A percentile compares a stretch with the other conserved stretches of the same genome.
phyloP scores from a whole-genome alignment of 2,888 invertebrate species.

The Acleris laterana region DNA sequence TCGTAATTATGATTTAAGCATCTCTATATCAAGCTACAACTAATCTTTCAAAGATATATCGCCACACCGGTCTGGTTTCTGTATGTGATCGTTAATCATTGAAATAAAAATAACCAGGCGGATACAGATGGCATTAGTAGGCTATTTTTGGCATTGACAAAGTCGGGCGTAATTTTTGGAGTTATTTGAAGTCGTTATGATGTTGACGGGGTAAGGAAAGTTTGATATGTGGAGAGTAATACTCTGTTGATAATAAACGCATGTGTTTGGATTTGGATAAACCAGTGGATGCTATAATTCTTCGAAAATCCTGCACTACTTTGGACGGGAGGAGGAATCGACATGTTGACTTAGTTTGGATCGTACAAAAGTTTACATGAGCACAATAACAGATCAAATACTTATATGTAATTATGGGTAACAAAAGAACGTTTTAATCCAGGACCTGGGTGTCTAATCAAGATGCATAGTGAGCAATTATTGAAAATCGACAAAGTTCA shows the following conservation, averaged over 20 bases:
- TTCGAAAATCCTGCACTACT: no score
- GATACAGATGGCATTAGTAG: slow-evolving; percentile 38
- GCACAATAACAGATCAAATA: no score
- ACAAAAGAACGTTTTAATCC: no score
- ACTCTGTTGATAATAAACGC: slow-evolving; percentile 22
- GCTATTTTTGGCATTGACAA: slow-evolving; percentile 39
- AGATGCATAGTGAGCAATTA: no score
- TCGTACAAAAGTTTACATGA: no score
- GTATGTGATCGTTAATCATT: slow-evolving; percentile 36
- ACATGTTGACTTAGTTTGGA: no score
- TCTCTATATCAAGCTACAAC: slow-evolving; percentile 39
- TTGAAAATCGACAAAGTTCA: no score
- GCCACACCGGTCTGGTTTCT: slow-evolving; percentile 41
- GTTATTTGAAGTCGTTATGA: slow-evolving; percentile 26
- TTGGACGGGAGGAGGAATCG: no score
- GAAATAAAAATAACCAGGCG: slow-evolving; percentile 35
- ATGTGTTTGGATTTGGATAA: slow-evolving; percentile 21
- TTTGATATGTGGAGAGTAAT: slow-evolving; percentile 27
- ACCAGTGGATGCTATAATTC: background rate
- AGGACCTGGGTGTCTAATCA: no score
- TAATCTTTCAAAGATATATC: slow-evolving; percentile 43
- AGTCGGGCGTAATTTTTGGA: slow-evolving; percentile 35
- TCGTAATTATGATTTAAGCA: slow-evolving; percentile 49
- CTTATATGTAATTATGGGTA: no score
- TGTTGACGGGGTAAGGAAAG: slow-evolving; percentile 17